A percentile compares a stretch with the other conserved stretches of the same genome.
These are phyloP conservation scores for Lutra lutra DNA, from an alignment of 2,797 vertebrate species.

Conservation along the genomic window DNA sequence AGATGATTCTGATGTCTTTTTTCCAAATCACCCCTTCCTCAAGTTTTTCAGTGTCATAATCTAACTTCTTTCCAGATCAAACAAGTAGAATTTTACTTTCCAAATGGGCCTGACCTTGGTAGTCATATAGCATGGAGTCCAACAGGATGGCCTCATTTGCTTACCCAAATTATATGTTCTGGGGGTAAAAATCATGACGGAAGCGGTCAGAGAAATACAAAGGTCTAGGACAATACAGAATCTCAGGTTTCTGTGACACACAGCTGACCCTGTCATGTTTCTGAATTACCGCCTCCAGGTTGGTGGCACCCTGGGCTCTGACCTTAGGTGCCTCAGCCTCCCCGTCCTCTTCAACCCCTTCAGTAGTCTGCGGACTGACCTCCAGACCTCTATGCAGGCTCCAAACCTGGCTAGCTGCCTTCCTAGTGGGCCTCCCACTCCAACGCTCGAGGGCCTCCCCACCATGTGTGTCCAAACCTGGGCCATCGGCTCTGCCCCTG, in stretches of 20 bases:
- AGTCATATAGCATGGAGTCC: not conserved
- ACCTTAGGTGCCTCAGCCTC: not conserved
- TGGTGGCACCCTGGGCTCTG: not conserved
- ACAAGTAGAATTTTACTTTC: not conserved
- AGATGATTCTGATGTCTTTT: not conserved
- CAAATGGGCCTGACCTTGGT: not conserved
- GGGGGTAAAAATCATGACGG: not conserved
- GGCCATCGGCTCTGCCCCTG: not conserved
- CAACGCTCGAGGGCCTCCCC: rapidly evolving
- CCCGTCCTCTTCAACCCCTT: not conserved
- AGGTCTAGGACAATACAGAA: not conserved
- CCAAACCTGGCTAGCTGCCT: not conserved
- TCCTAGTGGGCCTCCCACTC: rapidly evolving
- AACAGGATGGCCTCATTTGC: not conserved
- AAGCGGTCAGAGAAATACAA: no score
- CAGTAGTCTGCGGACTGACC: not conserved
- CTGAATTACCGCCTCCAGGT: not conserved
- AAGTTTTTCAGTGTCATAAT: not conserved
- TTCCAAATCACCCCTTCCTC: not conserved
- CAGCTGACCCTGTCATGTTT: not conserved
- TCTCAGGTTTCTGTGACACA: not conserved
- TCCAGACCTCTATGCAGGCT: no score
- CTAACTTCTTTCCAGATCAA: not conserved
- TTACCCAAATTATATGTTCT: not conserved
- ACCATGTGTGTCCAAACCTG: not conserved